These are phyloP conservation scores for Procapra przewalskii DNA, from an alignment of 2,113 vertebrate genomes.

Conservation along the genomic window DNA sequence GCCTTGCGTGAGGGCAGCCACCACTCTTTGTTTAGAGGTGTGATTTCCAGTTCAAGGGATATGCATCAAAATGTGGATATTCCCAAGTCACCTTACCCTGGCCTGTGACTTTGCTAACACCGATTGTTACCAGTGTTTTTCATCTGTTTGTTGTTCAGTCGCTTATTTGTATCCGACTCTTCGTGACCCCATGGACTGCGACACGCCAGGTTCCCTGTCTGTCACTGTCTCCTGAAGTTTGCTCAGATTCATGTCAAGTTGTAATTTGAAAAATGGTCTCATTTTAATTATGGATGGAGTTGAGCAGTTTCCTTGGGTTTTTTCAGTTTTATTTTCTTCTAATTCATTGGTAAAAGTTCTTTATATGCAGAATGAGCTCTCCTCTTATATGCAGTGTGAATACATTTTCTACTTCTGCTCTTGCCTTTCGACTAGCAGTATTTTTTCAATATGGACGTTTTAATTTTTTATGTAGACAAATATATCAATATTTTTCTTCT, in stretches of 20 bases:
- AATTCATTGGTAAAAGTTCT: neutral
- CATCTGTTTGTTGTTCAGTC: no score
- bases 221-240: neutral
- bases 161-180: neutral
- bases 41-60: neutral
- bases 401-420: neutral
- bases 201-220: neutral
- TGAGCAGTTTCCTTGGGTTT: neutral
- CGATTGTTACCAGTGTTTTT: neutral
- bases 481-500: neutral
- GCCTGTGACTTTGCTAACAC: neutral
- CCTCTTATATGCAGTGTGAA: neutral
- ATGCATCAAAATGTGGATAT: neutral
- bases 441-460: neutral
- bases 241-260: neutral
- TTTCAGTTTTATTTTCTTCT: neutral
- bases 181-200: neutral
- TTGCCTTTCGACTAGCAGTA: neutral
- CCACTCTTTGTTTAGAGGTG: neutral
- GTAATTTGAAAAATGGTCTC: neutral
- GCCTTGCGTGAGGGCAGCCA: rapidly evolving
- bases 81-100: neutral
- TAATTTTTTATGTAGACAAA: neutral
- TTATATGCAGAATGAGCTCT: neutral
- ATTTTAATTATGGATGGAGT: neutral